Conservation (phyloP, 2,797 vertebrate species). For the Crypturellus tataupa region DNA sequence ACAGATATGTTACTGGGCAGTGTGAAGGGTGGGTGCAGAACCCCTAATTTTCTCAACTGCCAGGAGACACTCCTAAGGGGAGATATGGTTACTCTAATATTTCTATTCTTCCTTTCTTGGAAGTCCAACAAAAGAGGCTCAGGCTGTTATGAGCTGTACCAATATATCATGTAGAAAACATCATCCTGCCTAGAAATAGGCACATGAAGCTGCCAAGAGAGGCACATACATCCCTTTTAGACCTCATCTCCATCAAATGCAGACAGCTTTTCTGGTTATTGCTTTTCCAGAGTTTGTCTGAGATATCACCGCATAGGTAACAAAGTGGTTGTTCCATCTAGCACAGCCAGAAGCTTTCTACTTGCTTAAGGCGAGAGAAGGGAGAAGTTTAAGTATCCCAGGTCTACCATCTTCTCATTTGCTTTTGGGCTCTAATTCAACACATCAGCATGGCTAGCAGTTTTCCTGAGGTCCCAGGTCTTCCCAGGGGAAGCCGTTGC, state of each 20-base stretch:
- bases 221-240: not conserved
- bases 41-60: not conserved
- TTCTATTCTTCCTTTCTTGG: not conserved
- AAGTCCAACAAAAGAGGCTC: not conserved
- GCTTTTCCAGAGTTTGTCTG: not conserved
- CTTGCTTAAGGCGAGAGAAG: not conserved
- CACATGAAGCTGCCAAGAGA: not conserved
- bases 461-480: not conserved
- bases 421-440: constrained; percentile 24
- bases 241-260: not conserved
- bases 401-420: not conserved
- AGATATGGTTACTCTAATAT: not conserved
- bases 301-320: not conserved
- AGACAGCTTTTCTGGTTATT: not conserved
- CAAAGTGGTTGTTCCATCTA: not conserved
- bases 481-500: not conserved
- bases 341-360: not conserved
- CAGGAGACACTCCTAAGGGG: not conserved
- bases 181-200: not conserved
- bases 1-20: not conserved
- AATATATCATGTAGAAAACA: not conserved
- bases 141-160: not conserved
- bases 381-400: not conserved
- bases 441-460: not conserved
- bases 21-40: not conserved